Base-by-base conservation (phyloP, 2,888 invertebrate genomes). In the Panopea generosa region DNA sequence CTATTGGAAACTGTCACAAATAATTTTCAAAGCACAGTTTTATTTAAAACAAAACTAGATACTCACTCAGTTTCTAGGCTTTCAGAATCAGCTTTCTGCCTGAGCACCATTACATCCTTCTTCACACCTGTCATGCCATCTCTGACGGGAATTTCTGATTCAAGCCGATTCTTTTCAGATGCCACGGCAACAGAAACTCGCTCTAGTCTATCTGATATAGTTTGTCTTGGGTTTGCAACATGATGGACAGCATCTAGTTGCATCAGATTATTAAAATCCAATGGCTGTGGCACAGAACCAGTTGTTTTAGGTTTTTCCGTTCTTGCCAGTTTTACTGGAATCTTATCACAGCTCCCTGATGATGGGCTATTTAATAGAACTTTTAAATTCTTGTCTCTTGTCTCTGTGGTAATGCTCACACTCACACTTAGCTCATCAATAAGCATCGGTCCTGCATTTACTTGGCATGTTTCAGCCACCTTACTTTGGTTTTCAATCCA, bases 401-500 rank as follows among this genome's bases (percentile, higher is more conserved):
- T n/a, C 4, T 55, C n/a, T 33, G 47, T 65, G 22, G 68, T 47
- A 7, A 72, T 45, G 50, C 72, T 72, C 26, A 73, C 63, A 50
- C 69, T 63, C 1, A 80, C 63, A 74, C 66, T 80, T 11, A 74
- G 33, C 20, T 80, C 80, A 43, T 80, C 80, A 27, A 80, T 59
- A 14, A 70, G n/a, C 60, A 80, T 57, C 29, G 74, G 53, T 43
- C 66, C 61, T 24, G 62, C 27, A 43, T 6, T 29, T 27, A 27
- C 43, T 18, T 26, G 53, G 14, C 16, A 24, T 9, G 33, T 47
- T 16, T 50, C 55, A 20, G 18, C 33, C 18, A 61, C 2, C n/a
- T 38, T 65, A 40, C 73, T 67, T 22, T 77, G 80, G 11, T 59
- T 76, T 63, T 67, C 53, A 29, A 80, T 80, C 80, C 80, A 80